Conservation (phyloP, 23 tunicate species). For the Clavelina lepadiformis region DNA sequence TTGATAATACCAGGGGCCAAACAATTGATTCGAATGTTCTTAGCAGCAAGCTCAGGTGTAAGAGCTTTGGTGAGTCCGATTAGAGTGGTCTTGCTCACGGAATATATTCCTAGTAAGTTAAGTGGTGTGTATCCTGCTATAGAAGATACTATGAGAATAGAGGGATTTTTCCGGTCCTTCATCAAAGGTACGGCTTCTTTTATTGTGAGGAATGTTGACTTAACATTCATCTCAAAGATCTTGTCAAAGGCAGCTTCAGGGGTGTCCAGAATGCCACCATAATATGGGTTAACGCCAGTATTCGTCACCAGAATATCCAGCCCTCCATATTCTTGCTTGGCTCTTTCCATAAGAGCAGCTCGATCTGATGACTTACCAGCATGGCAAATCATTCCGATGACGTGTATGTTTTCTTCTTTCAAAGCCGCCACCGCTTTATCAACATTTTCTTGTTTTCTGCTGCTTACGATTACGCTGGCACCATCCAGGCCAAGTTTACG, state of each 20-base stretch:
- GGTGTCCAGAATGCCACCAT: constrained; percentile 61
- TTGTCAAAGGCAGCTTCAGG: constrained; percentile 89
- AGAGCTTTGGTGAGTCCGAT: constrained; percentile 76
- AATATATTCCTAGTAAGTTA: constrained; percentile 70
- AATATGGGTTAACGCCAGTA: constrained; percentile 93
- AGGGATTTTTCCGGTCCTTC: constrained; percentile 35
- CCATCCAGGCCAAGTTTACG: constrained; percentile 80
- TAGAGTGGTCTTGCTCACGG: constrained; percentile 88
- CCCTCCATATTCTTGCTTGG: constrained; percentile 44
- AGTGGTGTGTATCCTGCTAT: constrained; percentile 67
- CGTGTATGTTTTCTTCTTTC: constrained; percentile 38
- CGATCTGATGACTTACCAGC: constrained; percentile 55
- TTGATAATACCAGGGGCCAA: constrained; percentile 80
- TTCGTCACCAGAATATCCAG: constrained; percentile 80
- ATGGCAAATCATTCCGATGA: constrained; percentile 72
- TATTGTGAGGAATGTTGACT: constrained; percentile 63
- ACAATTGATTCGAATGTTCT: constrained; percentile 73
- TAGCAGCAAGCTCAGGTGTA: constrained; percentile 48
- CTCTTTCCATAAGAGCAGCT: constrained; percentile 40
- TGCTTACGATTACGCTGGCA: constrained; percentile 72
- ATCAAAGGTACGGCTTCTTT: constrained; percentile 75
- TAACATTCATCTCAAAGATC: constrained; percentile 88
- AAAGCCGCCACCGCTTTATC: constrained; percentile 58
- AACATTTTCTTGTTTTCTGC: constrained; percentile 78
- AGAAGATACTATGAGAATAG: constrained; percentile 71